phyloP scores from a whole-genome alignment of 2,888 invertebrate genomes.

The Lamellibrachia satsuma region DNA sequence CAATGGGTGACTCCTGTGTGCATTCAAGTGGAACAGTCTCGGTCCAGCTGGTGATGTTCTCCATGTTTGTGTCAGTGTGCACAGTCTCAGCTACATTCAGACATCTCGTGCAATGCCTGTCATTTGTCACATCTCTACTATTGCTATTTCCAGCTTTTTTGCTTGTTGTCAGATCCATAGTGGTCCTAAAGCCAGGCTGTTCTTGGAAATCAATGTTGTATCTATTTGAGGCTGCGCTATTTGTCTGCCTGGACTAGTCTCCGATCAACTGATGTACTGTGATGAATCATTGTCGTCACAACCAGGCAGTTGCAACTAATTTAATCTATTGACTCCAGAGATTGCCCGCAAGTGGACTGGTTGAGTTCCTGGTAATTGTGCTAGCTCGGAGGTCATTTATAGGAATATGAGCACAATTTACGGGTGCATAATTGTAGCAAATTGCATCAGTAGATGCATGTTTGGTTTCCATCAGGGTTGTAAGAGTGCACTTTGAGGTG shows the following conservation, averaged over 20 bases:
- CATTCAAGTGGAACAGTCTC: background rate
- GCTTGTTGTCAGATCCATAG: background rate
- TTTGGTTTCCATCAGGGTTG: background rate
- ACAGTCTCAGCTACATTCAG: background rate
- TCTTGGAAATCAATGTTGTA: background rate
- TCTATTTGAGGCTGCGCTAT: too few relatives aligned
- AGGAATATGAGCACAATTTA: conserved; percentile 1
- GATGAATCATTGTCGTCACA: background rate
- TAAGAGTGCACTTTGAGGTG: background rate
- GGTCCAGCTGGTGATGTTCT: background rate
- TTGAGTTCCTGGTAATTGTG: background rate
- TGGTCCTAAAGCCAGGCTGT: background rate
- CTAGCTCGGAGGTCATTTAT: background rate
- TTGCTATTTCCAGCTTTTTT: background rate
- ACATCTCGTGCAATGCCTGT: background rate
- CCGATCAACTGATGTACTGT: background rate
- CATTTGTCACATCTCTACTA: background rate
- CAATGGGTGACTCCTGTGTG: background rate
- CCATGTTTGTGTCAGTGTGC: background rate
- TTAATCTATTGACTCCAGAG: background rate
- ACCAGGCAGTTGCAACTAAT: background rate
- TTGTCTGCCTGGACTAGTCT: background rate
- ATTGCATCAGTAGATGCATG: background rate
- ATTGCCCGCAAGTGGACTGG: background rate
- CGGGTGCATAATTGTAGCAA: background rate